Evolutionary conservation across 2,113 vertebrate species (phyloP).

Genomic region (Steatornis caripensis): DNA sequence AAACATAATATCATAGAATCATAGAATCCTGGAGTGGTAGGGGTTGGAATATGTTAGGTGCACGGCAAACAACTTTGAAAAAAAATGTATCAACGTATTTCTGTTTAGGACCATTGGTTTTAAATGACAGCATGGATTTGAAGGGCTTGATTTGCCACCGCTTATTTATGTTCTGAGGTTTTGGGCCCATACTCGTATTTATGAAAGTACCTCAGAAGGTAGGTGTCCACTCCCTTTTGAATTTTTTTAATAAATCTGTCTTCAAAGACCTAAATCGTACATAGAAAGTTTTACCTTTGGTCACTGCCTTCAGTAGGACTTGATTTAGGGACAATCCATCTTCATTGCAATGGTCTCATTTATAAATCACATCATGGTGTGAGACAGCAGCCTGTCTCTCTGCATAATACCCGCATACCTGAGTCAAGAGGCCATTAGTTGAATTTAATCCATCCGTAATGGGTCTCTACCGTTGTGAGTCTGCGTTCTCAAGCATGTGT

Average conservation of each 20-base stretch:
- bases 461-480: rapidly evolving
- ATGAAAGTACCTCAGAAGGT: neutral
- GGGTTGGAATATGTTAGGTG: neutral
- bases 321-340: neutral
- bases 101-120: neutral
- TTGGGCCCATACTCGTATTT: neutral
- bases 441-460: neutral
- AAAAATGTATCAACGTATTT: neutral
- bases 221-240: neutral
- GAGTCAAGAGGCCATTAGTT: neutral
- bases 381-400: neutral
- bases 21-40: no score
- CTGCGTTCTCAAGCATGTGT: neutral
- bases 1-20: no score
- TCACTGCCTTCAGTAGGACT: neutral
- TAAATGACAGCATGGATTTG: neutral
- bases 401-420: neutral
- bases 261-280: neutral
- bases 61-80: neutral
- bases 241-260: neutral
- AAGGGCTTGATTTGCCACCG: neutral
- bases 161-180: neutral
- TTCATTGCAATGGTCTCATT: neutral
- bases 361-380: neutral
- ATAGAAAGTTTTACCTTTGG: neutral